Evolutionary conservation across 2,888 invertebrate species (phyloP), one percentile per base, ranked within the genome.

Genomic region (Ophioninae sp.): DNA sequence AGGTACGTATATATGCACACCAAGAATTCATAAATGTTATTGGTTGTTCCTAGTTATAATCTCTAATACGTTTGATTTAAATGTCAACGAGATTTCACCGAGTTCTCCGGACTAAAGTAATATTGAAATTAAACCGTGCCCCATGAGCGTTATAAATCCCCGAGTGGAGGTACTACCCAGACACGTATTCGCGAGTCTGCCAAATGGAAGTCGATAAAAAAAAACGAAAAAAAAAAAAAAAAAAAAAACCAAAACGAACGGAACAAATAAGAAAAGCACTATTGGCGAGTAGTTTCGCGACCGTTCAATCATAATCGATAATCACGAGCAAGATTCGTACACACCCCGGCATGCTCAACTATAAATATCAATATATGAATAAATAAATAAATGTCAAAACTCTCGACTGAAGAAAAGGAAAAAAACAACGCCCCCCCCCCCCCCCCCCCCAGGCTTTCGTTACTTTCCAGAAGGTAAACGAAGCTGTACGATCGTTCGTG

Each of bases 41-140:
- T 77, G 79, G 70, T 74, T 67, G 80, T 82, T 80, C 72, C 82
- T 84, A 80, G 56, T 78, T 83, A 70, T 80, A 83, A 83, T 70
- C 76, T 50, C 50, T n/a, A 70, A 81, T 80, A 83, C 70, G 67
- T 81, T 84, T 84, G 82, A 86, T 83, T 83, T 86, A 87, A 86
- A 86, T 81, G 82, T 85, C 82, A 83, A 83, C 83, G 30, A 30
- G 73, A 81, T 76, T 80, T 85, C 81, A 85, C 82, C 81, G 78
- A 20, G 74, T 70, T 69, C 65, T 75, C 68, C n/a, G 79, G 78
- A 84, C 65, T 56, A 62, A 83, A 77, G 72, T 79, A 85, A 79
- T 82, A 84, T 85, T 85, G 67, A 62, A 80, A 78, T 64, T 64
- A 56, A 77, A 74, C 50, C 62, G 41, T 81, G 77, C 74, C 57